Base-by-base conservation (phyloP, 2,888 invertebrate genomes). In the Pseudococcus longispinus region DNA sequence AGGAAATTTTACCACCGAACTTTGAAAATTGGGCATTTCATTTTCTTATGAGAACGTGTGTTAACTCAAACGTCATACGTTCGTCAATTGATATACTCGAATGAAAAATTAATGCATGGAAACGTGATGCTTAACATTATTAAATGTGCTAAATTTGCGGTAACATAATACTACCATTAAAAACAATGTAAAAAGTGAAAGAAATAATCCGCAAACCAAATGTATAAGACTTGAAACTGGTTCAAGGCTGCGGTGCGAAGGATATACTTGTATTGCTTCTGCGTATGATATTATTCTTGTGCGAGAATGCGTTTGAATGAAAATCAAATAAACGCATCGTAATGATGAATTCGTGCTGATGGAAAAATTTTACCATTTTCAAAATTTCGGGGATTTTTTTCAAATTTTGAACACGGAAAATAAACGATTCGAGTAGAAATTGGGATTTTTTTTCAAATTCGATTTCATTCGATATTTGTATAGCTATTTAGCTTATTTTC, bases 151-250 rank as follows among this genome's bases (percentile, higher is more conserved):
- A 70, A 80, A 80, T 80, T 80, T 42, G 77, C 77, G 37, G 77
- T 80, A 80, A 80, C 77, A 42, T 80, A 80, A 80, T 80, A 42
- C 77, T 42, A 80, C 42, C 20, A 80, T 42, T 42, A 42, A 80
- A 80, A 80, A 80, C 77, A 80, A 80, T 80, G 42, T 80, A 80
- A 80, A 80, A 80, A 80, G 77, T 80, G 77, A 80, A 80, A 80
- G 77, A 80, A 80, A 80, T 80, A 42, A 80, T 80, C 42, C 77
- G 23, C 77, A 42, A 80, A 80, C 77, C 77, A 80, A 80, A 80
- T 80, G n/a, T 51, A 80, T 42, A 80, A 80, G 77, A 80, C 37
- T 80, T 20, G 77, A 80, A 80, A 80, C 77, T 80, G 77, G 77
- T 80, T 80, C 77, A 80, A 80, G 77, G 77, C 77, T 80, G 26